Evolutionary conservation across 2,888 invertebrate species (phyloP), one percentile per base, ranked within the genome.

Genomic region (Troides helena): DNA sequence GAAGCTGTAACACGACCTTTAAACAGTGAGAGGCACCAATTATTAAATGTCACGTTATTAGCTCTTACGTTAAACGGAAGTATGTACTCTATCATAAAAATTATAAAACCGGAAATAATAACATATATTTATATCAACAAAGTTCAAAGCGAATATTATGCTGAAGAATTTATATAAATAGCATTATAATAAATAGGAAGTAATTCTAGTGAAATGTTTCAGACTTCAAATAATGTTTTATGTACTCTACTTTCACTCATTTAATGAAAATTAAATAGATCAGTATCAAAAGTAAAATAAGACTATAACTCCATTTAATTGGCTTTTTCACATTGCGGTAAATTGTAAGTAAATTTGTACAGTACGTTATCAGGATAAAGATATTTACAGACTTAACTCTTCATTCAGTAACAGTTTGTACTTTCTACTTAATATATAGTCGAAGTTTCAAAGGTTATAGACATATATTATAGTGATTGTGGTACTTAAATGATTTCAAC

Each of bases 11-110:
- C 62, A 18, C 60, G 67, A 63, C 67, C 59, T 69, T 66, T 68
- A 53, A 21, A 59, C 14, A 68, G 62, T 65, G 50, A 71, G 64
- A 30, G 71, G 64, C 39, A 43, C 17, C 21, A 7, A 57, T 57
- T 66, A 57, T 25, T 63, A 71, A 71, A 70, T 69, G 66, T 71
- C 69, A 66, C 60, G 46, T 21, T 46, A 23, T 59, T 53, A 59
- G 60, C 14, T 53, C 53, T 62, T 62, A n/a, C 50, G 57, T 62
- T 43, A 46, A 50, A 66, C 62, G 43, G 50, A 30, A 65, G 58
- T 25, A 4, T 53, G n/a, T 2, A n/a, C 0, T n/a, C 5, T 53
- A 53, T 4, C 18, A 5, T 8, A n/a, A 53, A n/a, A n/a, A 53
- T 53, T 53, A n/a, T 53, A n/a, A 53, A 53, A 53, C 7, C n/a